Evolutionary conservation across 2,888 invertebrate genomes (phyloP), one percentile per base, ranked within the genome.

Genomic region (Lepidochitona cinerea): DNA sequence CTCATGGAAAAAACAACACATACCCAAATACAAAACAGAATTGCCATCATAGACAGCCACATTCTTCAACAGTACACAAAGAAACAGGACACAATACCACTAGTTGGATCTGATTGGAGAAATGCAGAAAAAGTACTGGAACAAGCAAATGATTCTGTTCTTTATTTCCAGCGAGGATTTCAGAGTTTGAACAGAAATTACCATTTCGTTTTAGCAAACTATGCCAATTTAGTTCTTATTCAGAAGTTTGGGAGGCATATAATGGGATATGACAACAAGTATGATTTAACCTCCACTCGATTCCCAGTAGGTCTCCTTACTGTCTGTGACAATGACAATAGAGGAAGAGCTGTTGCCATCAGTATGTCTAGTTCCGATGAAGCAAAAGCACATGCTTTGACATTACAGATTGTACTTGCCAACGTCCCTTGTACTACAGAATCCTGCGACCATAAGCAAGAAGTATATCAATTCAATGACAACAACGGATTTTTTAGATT

Each of bases 21-120:
- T 14, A 59, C 9, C 12, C 59, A 59, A 29, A 59, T 59, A 12
- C 59, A 59, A 29, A 18, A 26, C 9, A 26, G 59, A 59, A 9
- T 59, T 7, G 29, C 9, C 9, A 59, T 26, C 23, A 26, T 59
- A 14, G 59, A 59, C 23, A 9, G 23, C n/a, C 59, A 59, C 23
- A 7, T 26, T 9, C n/a, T 59, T 26, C 9, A 23, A 59, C 7
- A 29, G 5, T 23, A 6, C 14, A 54, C 54, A 26, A 70, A 70
- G 26, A 59, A 54, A 18, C 29, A n/a, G 6, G 65, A 64, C 37
- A 37, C 35, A 18, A n/a, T 36, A 23, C 71, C 23, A 26, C 23
- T 65, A 37, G n/a, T 37, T 23, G 65, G 65, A 29, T 71, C 71
- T 26, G 71, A 71, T 32, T 71, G 71, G 71, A 26, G 71, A 12